Base-by-base conservation (phyloP, 2,888 invertebrate species). In the Cryptocheilus praepositus region DNA sequence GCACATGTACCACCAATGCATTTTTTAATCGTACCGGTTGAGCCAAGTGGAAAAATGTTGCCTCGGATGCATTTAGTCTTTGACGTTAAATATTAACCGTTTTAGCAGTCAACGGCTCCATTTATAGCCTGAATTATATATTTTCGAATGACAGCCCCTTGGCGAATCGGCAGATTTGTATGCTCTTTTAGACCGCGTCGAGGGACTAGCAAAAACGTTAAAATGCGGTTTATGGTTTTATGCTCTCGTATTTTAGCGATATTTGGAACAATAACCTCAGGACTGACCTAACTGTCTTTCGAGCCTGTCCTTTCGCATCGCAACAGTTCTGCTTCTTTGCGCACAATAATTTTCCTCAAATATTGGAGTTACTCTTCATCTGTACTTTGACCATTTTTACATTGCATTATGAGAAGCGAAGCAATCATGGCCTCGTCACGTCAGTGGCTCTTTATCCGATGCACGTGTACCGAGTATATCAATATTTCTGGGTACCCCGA, bases 151-250 rank as follows among this genome's bases (percentile, higher is more conserved):
- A 66, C 49, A 61, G 21, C 43, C 59, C 70, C 67, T 63, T 59
- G 61, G 16, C 66, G 65, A 65, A 61, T 61, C 64, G 25, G n/a
- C 58, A 75, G 67, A 84, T 83, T 82, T 83, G 83, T 81, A 83
- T 83, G 82, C 79, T 74, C 62, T 70, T 69, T 69, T 52, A 68
- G 59, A 1, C 28, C 49, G 53, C 19, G 16, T 60, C 61, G 49
- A 46, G 36, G 57, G 63, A 64, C 69, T 61, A 65, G 69, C 74
- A 81, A 84, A 84, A 84, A 81, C 75, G 81, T 79, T 80, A 80
- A 84, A 85, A 81, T 81, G 74, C 77, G 79, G 79, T 85, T 85
- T 85, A 86, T 84, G 81, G 71, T 79, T 83, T 82, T 81, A 81
- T 82, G 76, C 81, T 76, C 67, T 70, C 70, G 78, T 81, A 83